Percentiles rank a stretch among this genome's conserved stretches.
phyloP scores from a whole-genome alignment of 2,888 invertebrate species.

The Cremastinae sp. region DNA sequence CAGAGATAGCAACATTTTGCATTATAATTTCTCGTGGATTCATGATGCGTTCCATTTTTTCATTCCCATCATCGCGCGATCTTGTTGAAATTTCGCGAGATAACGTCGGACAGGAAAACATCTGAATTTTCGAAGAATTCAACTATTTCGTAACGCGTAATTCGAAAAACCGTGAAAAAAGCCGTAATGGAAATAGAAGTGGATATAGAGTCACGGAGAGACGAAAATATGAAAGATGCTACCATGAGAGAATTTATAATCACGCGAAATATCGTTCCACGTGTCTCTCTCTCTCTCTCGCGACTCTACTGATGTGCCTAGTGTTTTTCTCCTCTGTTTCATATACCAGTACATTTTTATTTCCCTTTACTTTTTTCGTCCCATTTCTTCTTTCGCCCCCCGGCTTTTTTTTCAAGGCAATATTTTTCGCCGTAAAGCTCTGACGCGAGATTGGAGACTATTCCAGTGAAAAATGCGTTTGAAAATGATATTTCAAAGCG shows the following conservation, averaged over 20 bases:
- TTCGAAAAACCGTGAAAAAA: not conserved
- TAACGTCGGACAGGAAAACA: not conserved
- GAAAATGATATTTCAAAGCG: not conserved
- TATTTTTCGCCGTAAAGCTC: constrained; percentile 2
- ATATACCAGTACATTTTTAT: not conserved
- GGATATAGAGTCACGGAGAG: not conserved
- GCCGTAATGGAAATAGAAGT: constrained; percentile 6
- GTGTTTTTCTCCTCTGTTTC: not conserved
- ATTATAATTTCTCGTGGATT: too few relatives aligned
- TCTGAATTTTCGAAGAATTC: not conserved
- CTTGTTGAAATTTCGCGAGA: not conserved
- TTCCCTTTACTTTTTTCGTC: not conserved
- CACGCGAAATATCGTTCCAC: constrained; percentile 35
- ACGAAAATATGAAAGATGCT: constrained; percentile 1
- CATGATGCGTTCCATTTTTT: too few relatives aligned
- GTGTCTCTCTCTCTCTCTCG: not conserved
- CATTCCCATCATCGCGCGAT: too few relatives aligned
- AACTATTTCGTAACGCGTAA: not conserved
- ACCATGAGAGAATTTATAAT: constrained; percentile 42
- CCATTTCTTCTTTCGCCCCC: constrained; percentile 11
- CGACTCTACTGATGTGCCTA: constrained; percentile 14
- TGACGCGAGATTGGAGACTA: constrained; percentile 20
- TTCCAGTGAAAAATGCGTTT: constrained; percentile 9
- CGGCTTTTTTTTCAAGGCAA: not conserved
- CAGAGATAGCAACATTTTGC: too few relatives aligned